Base-by-base conservation (phyloP, 2,113 vertebrate species). In the Oophaga pumilio region DNA sequence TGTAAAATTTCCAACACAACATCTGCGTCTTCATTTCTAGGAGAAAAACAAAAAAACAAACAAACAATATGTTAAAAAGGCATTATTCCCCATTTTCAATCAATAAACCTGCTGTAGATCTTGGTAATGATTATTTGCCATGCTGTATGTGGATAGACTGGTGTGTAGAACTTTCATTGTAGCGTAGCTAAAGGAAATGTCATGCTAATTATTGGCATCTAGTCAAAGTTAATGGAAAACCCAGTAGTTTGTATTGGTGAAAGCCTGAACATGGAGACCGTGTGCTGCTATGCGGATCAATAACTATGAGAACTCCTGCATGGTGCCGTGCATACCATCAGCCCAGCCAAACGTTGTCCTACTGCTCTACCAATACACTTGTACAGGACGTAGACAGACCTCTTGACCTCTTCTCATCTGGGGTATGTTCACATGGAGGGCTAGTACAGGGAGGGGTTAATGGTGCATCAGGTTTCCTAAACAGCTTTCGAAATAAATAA, bases 1-100 rank as follows among this genome's bases (percentile, higher is more conserved):
- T 92, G 92, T 88, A 99, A 95, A 89, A 96, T 93, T 91, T 96
- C 94, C 92, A 98, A 90, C 14, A 96, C 95, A 56, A 96, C 89
- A 0, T 89, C 91, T 0, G 96, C 94, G 0, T 95, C 88, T 87
- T 99, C 98, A 76, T 93, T 96, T 92, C 97, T 99, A 89, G 85
- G 92, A 87, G 83, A 89, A 85, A 22, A 73, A 89, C 88, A 89
- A 49, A 90, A 66, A 89, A 90, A 53, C n/a, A n/a, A n/a, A n/a
- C n/a, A 90, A 6, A 83, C 50, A 68, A 26, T 26, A 52, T 1
- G 0, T 12, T 33, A 18, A 60, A 33, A 20, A 33, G 8, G 6
- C 18, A 80, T 18, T 33, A 73, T 9, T 33, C 17, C 26, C 28
- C 0, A 71, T 71, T 71, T 71, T 28, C 8, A 18, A 1, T 28